Percentiles rank a stretch among this genome's conserved stretches.
These are phyloP conservation scores for Gymnobelideus leadbeateri DNA, from an alignment of 2,113 vertebrate genomes.

Conservation along the genomic window DNA sequence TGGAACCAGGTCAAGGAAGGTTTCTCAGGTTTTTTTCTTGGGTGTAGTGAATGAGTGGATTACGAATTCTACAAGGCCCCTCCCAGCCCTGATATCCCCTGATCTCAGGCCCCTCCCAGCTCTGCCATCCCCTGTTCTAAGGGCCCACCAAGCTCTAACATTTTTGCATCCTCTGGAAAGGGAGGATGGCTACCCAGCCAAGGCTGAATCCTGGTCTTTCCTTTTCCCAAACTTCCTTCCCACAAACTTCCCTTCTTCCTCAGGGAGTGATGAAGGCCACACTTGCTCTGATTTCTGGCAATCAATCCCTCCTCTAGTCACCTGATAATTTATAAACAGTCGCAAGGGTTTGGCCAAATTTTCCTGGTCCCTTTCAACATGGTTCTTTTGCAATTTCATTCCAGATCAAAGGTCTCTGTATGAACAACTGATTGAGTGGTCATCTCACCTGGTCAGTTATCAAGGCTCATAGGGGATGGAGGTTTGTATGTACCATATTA, in stretches of 20 bases:
- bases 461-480: background rate
- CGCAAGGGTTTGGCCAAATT: background rate
- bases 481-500: background rate
- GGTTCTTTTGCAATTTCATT: background rate
- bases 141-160: background rate
- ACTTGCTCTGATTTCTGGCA: background rate
- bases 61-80: background rate
- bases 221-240: background rate
- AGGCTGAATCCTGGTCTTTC: background rate
- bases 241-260: background rate
- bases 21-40: background rate
- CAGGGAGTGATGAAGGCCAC: background rate
- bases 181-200: background rate
- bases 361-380: background rate
- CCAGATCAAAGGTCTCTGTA: background rate
- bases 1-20: background rate
- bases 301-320: background rate
- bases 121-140: background rate
- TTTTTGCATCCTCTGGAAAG: background rate
- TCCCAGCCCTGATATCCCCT: background rate
- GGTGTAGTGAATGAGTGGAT: background rate
- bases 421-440: background rate
- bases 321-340: background rate
- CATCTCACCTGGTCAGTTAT: background rate
- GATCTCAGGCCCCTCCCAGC: background rate